These are phyloP conservation scores for Philonicus albiceps DNA, from an alignment of 2,888 invertebrate genomes.

Conservation along the genomic window DNA sequence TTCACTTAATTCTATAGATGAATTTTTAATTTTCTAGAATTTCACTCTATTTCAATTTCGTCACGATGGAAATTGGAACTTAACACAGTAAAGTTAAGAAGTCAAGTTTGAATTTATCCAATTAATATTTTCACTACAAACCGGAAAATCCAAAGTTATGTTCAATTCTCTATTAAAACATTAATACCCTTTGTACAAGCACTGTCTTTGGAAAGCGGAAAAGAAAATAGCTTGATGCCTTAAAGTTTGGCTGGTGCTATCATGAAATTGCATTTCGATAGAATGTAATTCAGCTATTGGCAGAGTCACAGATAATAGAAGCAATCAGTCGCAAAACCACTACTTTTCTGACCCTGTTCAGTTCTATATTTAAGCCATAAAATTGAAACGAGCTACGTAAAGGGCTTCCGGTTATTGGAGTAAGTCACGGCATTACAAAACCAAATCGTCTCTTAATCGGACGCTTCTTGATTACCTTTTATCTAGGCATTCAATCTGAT, in stretches of 20 bases:
- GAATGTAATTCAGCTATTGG: not conserved
- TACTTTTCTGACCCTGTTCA: conserved; percentile 22
- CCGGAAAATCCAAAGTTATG: not conserved
- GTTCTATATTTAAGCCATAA: conserved; percentile 44
- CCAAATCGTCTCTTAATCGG: conserved; percentile 20
- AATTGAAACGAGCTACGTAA: conserved; percentile 36
- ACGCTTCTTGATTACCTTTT: not conserved
- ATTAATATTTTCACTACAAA: not conserved
- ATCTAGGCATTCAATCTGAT: conserved; percentile 18
- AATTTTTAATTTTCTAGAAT: not conserved
- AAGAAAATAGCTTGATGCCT: not conserved
- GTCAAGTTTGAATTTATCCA: not conserved
- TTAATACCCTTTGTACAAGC: not conserved
- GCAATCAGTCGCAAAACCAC: conserved; percentile 23
- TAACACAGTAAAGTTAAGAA: not conserved
- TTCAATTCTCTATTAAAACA: not conserved
- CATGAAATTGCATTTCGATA: not conserved
- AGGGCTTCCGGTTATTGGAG: conserved; percentile 43
- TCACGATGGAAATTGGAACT: not conserved
- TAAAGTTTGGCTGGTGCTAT: not conserved
- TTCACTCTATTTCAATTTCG: not conserved
- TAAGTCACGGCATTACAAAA: conserved; percentile 43
- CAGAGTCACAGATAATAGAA: not conserved
- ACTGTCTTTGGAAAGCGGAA: not conserved
- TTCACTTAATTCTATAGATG: not conserved